Conservation (phyloP, 2,888 invertebrate species). For the Melangyna quadrimaculata region DNA sequence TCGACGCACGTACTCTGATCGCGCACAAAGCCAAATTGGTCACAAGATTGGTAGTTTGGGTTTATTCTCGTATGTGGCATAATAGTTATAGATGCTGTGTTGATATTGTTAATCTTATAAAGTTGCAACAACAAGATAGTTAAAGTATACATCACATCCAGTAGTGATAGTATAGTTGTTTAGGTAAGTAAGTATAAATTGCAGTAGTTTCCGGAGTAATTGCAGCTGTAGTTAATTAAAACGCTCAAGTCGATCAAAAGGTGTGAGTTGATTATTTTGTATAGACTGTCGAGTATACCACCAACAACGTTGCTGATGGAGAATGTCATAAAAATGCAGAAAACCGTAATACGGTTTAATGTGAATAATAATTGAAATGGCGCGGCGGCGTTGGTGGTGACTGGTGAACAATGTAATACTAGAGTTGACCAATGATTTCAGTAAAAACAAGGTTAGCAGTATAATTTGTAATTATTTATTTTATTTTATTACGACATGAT, state of each 20-base stretch:
- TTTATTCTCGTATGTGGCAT: slow-evolving; percentile 3
- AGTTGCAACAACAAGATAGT: not conserved
- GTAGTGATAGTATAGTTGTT: not conserved
- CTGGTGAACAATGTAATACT: not conserved
- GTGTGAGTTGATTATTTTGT: slow-evolving; percentile 15
- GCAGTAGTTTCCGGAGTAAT: slow-evolving; percentile 12
- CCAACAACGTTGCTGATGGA: slow-evolving; percentile 28
- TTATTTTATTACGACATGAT: slow-evolving; percentile 12
- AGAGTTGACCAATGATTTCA: not conserved
- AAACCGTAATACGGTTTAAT: slow-evolving; percentile 54
- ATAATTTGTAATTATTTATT: slow-evolving; percentile 16
- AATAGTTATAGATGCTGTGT: not conserved
- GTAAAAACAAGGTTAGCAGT: not conserved
- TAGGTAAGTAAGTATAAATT: not conserved
- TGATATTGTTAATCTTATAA: not conserved
- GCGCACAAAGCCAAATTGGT: slow-evolving; percentile 66
- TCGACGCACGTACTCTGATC: slow-evolving; percentile 69
- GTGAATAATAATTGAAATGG: slow-evolving; percentile 43
- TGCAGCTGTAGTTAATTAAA: slow-evolving; percentile 63
- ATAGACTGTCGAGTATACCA: slow-evolving; percentile 41
- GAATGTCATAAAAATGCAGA: slow-evolving; percentile 36
- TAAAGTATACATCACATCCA: not conserved
- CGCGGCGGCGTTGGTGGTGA: slow-evolving; percentile 40
- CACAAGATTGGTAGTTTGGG: slow-evolving; percentile 26
- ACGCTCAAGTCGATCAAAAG: slow-evolving; percentile 42